phyloP scores from a whole-genome alignment of 2,888 invertebrate species.

The Troglohyphantes excavatus region DNA sequence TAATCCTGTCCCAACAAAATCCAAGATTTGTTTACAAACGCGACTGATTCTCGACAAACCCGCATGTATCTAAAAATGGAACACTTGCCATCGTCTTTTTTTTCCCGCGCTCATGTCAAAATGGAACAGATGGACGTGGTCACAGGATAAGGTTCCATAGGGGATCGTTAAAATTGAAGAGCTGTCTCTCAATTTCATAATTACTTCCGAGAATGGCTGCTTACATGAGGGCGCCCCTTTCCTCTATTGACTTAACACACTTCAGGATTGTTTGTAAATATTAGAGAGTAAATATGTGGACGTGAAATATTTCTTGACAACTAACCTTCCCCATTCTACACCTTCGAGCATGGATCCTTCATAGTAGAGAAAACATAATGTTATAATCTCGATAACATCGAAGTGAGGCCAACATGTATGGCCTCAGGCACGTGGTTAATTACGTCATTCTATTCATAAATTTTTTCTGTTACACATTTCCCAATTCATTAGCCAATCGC shows the following conservation, averaged over 20 bases:
- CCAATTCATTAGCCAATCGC: too few species aligned
- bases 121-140: not conserved
- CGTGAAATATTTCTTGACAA: too few species aligned
- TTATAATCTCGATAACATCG: too few species aligned
- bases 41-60: slow-evolving; percentile 1
- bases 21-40: not conserved
- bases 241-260: not conserved
- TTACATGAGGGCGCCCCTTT: not conserved
- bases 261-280: not conserved
- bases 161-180: slow-evolving; percentile 52
- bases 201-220: slow-evolving; percentile 8
- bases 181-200: slow-evolving; percentile 32
- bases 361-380: too few species aligned
- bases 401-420: too few species aligned
- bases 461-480: too few species aligned
- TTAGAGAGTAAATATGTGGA: not conserved
- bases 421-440: too few species aligned
- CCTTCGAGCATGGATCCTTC: too few species aligned
- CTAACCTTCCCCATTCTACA: too few species aligned
- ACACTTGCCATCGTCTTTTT: too few species aligned
- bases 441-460: too few species aligned
- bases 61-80: not conserved
- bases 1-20: not conserved
- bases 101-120: not conserved
- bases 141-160: slow-evolving; percentile 22